Percentiles rank a stretch among this genome's conserved stretches.
phyloP scores from a whole-genome alignment of 2,888 invertebrate genomes.

The Noctua janthina region DNA sequence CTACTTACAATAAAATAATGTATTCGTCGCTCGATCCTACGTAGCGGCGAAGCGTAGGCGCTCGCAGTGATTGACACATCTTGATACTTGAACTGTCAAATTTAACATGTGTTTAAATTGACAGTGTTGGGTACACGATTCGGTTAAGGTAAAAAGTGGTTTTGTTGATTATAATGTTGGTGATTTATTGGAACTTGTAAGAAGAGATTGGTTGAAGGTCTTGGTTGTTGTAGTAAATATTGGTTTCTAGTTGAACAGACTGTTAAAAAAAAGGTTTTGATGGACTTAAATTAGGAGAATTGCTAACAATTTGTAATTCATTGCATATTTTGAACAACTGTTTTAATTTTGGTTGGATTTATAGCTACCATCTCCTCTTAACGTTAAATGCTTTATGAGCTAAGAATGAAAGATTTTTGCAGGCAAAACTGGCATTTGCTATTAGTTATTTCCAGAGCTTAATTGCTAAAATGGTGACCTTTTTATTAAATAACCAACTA shows the following conservation, averaged over 20 bases:
- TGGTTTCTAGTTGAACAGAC: background rate
- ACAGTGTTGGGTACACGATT: constrained; percentile 56
- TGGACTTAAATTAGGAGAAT: background rate
- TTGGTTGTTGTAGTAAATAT: background rate
- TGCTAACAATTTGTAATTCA: no score
- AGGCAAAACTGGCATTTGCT: background rate
- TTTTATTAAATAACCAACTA: constrained; percentile 9
- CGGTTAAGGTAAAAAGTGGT: constrained; percentile 55
- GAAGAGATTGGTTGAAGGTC: constrained; percentile 1
- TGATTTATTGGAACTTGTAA: constrained; percentile 43
- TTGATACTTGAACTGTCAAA: constrained; percentile 80
- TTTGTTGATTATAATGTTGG: constrained; percentile 48
- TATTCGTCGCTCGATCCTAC: constrained; percentile 86
- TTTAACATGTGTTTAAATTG: constrained; percentile 64
- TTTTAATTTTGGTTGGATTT: background rate
- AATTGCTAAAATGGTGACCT: background rate
- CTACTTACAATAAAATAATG: constrained; percentile 87
- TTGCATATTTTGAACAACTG: background rate
- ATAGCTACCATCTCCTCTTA: background rate
- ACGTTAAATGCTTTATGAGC: background rate
- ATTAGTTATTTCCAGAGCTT: background rate
- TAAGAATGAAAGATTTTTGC: background rate
- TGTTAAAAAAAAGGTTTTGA: background rate
- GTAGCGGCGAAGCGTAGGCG: constrained; percentile 84
- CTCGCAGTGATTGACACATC: constrained; percentile 69